Base-by-base conservation (phyloP, 2,888 invertebrate genomes). In the Julus scanicus region DNA sequence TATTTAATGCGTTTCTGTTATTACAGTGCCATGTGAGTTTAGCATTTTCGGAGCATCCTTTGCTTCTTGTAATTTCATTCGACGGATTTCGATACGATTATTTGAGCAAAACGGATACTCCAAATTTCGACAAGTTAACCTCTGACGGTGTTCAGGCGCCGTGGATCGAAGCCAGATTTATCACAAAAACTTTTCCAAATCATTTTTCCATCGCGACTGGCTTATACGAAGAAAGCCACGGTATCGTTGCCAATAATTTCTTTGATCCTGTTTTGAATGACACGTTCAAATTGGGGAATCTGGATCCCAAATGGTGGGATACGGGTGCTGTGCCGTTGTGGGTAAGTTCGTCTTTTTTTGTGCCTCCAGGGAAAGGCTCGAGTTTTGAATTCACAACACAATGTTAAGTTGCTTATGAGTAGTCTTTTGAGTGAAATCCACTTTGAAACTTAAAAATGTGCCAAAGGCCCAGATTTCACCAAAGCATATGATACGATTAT, bases 211-310 rank as follows among this genome's bases (percentile, higher is more conserved):
- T 89, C 37, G 89, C 88, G 0, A 90, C 90, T 86, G 91, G 91
- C 39, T 89, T 91, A 17, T 91, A 91, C 89, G 91, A 92, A 5
- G 92, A 92, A 90, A 90, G 88, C 40, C 92, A 92, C 90, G 92
- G 91, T 8, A 91, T 92, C 53, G 90, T 92, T 48, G 92, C 91
- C n/a, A 92, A 92, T 89, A 91, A 91, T 90, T 92, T 92, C 91
- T 92, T 91, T 88, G 92, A 92, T 90, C 87, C 91, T 8, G 89
- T 89, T 1, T 88, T 89, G 15, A 90, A 91, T 63, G 91, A 91
- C 13, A 88, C 88, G 0, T 91, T 91, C 86, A 88, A 89, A 11
- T 88, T 90, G 39, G 89, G 89, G 53, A 88, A 90, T 63, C 29
- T n/a, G 15, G 89, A 87, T n/a, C 83, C 89, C n/a, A 87, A 89